Conservation (phyloP, 2,888 invertebrate species). For the Chaitophorus viminalis region DNA sequence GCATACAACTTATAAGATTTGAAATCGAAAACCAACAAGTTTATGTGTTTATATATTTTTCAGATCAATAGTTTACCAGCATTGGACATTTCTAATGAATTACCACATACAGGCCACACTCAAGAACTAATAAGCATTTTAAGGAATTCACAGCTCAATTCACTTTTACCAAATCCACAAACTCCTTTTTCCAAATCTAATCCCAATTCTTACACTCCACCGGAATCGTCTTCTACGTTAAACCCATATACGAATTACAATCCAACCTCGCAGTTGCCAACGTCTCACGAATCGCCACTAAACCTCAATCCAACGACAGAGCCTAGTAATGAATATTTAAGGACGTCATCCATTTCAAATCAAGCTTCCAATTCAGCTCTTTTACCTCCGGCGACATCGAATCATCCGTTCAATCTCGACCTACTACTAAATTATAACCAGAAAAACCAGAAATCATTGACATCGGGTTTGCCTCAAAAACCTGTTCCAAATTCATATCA, state of each 20-base stretch:
- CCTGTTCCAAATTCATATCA: too few relatives aligned
- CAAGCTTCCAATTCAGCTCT: neutral
- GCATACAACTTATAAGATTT: neutral
- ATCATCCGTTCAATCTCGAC: neutral
- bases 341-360: neutral
- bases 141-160: neutral
- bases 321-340: neutral
- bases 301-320: neutral
- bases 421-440: neutral
- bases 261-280: neutral
- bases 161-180: neutral
- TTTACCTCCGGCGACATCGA: neutral
- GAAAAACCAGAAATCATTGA: neutral
- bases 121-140: neutral
- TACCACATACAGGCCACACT: neutral
- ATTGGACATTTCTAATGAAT: neutral
- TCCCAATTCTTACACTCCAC: neutral
- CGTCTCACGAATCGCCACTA: neutral
- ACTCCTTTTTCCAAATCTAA: neutral
- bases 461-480: too few relatives aligned
- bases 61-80: constrained; percentile 10
- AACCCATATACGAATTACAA: neutral
- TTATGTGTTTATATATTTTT: neutral
- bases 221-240: neutral
- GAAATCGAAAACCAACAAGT: neutral